Base-by-base conservation (phyloP, 2,888 invertebrate genomes). In the Seira ritae region DNA sequence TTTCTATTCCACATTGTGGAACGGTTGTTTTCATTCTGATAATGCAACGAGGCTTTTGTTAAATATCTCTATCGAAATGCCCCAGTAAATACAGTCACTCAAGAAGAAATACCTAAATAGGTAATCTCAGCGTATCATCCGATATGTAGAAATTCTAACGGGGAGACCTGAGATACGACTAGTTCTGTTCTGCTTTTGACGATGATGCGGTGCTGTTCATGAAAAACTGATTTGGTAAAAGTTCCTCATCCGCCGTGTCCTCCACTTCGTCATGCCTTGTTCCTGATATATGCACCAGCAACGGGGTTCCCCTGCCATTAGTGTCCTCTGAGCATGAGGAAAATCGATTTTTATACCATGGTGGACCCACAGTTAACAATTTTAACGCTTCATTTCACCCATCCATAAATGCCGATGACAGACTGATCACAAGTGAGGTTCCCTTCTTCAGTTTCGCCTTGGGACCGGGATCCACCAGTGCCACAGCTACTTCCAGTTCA, bases 201-300 rank as follows among this genome's bases (percentile, higher is more conserved):
- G n/a, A n/a, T n/a, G n/a, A n/a, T n/a, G n/a, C n/a, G n/a, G n/a
- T n/a, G n/a, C n/a, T n/a, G n/a, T n/a, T n/a, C n/a, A n/a, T n/a
- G n/a, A n/a, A n/a, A n/a, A n/a, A n/a, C n/a, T n/a, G n/a, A n/a
- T n/a, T n/a, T n/a, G n/a, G n/a, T n/a, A 72, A 82, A 19, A 24
- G 72, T 42, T 73, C 73, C 0, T 55, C 76, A 0, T 72, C 82
- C 12, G 67, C 82, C 17, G 82, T 77, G 15, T 76, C 77, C 22
- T 76, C 82, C 0, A 77, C 77, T 60, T 82, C 82, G n/a, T 71
- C 81, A 0, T 82, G 82, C 69, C 2, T 31, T 31, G 72, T 73
- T 22, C 55, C 81, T 0, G 81, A 81, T 8, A 37, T 50, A 8
- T 76, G 66, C 60, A 42, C 1, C 20, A 6, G 62, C 17, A n/a